A percentile compares a stretch with the other conserved stretches of the same genome.
Evolutionary conservation across 2,797 vertebrate species (phyloP).

Genomic region (Graptemys geographica): DNA sequence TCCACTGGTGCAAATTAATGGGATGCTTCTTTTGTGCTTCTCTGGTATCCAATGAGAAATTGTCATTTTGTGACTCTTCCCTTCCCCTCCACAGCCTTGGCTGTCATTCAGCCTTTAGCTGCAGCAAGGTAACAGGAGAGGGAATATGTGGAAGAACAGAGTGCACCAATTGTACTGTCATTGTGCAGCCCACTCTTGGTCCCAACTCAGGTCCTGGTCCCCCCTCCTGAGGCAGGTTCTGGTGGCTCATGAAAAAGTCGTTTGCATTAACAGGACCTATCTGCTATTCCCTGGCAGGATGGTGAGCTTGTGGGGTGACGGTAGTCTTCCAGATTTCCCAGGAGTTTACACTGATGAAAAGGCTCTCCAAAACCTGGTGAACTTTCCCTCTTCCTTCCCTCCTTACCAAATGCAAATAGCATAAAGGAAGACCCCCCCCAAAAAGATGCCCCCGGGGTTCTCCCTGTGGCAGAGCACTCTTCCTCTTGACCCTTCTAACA

Average conservation of each 20-base stretch:
- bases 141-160: not conserved
- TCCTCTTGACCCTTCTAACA: not conserved
- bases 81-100: not conserved
- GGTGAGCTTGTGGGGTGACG: not conserved
- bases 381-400: not conserved
- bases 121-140: not conserved
- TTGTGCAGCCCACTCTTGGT: not conserved
- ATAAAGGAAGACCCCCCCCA: not conserved
- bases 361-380: not conserved
- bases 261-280: not conserved
- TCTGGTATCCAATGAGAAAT: not conserved
- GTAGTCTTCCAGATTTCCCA: not conserved
- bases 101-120: not conserved
- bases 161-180: not conserved
- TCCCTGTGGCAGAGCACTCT: too few relatives aligned
- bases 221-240: not conserved
- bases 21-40: not conserved
- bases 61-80: too few relatives aligned
- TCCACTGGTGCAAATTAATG: conserved; percentile 13
- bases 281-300: not conserved
- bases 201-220: not conserved
- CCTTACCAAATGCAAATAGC: not conserved
- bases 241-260: conserved; percentile 1
- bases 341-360: not conserved
- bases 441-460: too few relatives aligned